Base-by-base conservation (phyloP, 2,888 invertebrate genomes). In the Selenia dentaria region DNA sequence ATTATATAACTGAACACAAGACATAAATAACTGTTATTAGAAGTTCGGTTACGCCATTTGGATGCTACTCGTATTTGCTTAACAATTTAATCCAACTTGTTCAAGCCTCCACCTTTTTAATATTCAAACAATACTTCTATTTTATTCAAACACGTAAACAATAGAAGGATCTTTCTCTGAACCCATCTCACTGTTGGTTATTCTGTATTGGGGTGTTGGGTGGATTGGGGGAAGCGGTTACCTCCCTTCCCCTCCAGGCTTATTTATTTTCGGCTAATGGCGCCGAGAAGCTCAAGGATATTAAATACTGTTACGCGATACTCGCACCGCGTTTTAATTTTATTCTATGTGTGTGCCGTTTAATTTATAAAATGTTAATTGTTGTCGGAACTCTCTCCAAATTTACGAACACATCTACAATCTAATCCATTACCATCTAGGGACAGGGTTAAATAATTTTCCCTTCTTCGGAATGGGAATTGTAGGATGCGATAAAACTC, bases 211-310 rank as follows among this genome's bases (percentile, higher is more conserved):
- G 39, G 8, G 29, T 8, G 25, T 16, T 40, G 33, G 22, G 27
- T 20, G 29, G 20, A 32, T 38, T 26, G 53, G 69, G 22, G 72
- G 67, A 62, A 76, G 72, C 67, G 64, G 72, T 78, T 73, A 76
- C 72, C 80, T 73, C 80, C 80, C 82, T 75, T 67, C 70, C 71
- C 74, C 64, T 74, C 62, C 65, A 54, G 59, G 69, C 74, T 74
- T 82, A 82, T 85, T 86, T 87, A 84, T 86, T 83, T 83, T 80
- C 67, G 75, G 70, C 78, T 80, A 80, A 82, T 78, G 75, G 74
- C 74, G 62, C 59, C 70, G 75, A 71, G 71, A 64, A 79, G 79
- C 75, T 78, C 72, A 75, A 75, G 77, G 82, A 81, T 80, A 86
- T 84, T 84, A 83, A 82, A 83, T 74, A 78, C 69, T 74, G 74